Conservation (phyloP, 2,888 invertebrate species). For the Pherbina coryleti region DNA sequence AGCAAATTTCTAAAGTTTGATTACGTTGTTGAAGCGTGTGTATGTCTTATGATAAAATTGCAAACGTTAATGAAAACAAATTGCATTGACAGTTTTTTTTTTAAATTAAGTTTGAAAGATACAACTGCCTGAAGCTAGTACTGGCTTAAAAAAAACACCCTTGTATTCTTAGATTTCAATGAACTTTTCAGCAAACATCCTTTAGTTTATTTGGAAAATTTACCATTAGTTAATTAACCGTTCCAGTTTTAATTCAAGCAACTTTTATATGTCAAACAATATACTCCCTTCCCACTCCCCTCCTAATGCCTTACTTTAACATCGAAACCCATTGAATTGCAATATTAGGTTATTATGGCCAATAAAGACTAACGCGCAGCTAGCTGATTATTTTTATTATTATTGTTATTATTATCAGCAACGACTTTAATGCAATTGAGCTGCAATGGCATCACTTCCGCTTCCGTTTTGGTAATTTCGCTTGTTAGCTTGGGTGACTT, state of each 20-base stretch:
- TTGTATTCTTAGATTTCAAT: too few relatives aligned
- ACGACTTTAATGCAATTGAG: slow-evolving; percentile 25
- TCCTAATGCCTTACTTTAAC: neutral
- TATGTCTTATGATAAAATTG: too few relatives aligned
- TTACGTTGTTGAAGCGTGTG: too few relatives aligned
- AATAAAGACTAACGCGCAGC: neutral
- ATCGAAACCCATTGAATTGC: neutral
- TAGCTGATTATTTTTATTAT: neutral
- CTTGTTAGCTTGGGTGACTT: slow-evolving; percentile 12
- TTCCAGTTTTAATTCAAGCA: neutral
- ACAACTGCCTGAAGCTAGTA: too few relatives aligned
- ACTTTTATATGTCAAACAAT: neutral
- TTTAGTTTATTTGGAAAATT: too few relatives aligned
- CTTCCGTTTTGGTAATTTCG: slow-evolving; percentile 46
- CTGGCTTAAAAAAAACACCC: too few relatives aligned
- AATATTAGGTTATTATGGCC: neutral
- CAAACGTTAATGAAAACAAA: too few relatives aligned
- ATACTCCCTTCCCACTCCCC: neutral
- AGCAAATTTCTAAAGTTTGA: too few relatives aligned
- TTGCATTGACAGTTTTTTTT: too few relatives aligned
- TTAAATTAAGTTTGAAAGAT: too few relatives aligned
- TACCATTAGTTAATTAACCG: neutral
- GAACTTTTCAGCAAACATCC: too few relatives aligned
- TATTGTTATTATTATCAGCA: slow-evolving; percentile 9
- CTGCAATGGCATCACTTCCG: slow-evolving; percentile 57